phyloP scores from a whole-genome alignment of 2,888 invertebrate species.

The Metalampra italica region DNA sequence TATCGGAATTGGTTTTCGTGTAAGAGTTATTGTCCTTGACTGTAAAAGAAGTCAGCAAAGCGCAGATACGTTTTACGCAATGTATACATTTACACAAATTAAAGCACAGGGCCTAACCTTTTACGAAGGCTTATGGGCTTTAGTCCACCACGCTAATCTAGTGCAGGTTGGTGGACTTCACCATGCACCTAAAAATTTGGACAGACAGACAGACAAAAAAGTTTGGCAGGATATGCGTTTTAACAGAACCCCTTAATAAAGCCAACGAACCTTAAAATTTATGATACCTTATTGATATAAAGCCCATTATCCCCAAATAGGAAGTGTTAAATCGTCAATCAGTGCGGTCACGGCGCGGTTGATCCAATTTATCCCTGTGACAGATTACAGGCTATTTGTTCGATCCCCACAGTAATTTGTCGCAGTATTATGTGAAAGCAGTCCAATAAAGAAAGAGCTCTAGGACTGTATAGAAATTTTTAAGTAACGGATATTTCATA shows the following conservation, averaged over 20 bases:
- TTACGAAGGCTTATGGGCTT: too few relatives aligned
- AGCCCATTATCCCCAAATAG: neutral
- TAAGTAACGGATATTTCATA: too few relatives aligned
- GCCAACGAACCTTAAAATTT: neutral
- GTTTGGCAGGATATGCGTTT: too few relatives aligned
- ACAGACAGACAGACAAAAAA: too few relatives aligned
- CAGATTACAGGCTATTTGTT: slow-evolving; percentile 18
- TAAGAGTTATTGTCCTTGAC: neutral
- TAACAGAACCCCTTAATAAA: too few relatives aligned
- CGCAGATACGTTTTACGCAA: too few relatives aligned
- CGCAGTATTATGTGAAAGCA: slow-evolving; percentile 17
- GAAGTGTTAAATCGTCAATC: neutral
- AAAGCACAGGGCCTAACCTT: too few relatives aligned
- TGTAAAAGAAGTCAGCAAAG: too few relatives aligned
- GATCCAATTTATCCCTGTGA: slow-evolving; percentile 15
- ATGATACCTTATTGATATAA: neutral
- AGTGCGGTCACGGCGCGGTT: slow-evolving; percentile 1
- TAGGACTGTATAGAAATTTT: neutral
- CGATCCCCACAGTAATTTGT: slow-evolving; percentile 17
- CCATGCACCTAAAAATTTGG: too few relatives aligned
- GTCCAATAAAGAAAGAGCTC: slow-evolving; percentile 9
- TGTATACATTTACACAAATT: too few relatives aligned
- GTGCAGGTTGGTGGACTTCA: too few relatives aligned
- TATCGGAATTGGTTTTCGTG: neutral
- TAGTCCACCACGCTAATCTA: too few relatives aligned